Percentiles rank a stretch among this genome's conserved stretches.
These are phyloP conservation scores for Enteromius unitaeniatus DNA, from an alignment of 2,797 vertebrate genomes.

Conservation along the genomic window DNA sequence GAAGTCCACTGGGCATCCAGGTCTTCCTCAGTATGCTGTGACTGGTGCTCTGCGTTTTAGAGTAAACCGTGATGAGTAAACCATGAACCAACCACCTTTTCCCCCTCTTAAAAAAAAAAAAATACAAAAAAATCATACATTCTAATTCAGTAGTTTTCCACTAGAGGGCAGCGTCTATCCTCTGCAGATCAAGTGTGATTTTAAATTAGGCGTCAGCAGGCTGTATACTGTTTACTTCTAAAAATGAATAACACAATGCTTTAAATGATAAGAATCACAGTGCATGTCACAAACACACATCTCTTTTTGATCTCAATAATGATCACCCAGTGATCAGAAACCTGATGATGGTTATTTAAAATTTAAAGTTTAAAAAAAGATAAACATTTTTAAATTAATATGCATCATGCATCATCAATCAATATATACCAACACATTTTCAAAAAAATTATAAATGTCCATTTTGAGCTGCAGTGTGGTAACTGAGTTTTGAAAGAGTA, in stretches of 20 bases:
- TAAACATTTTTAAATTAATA: neutral
- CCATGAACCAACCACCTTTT: no score
- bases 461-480: neutral
- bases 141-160: constrained; percentile 35
- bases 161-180: constrained; percentile 61
- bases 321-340: neutral
- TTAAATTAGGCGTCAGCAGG: neutral
- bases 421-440: neutral
- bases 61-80: neutral
- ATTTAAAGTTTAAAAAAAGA: neutral
- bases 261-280: neutral
- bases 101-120: no score
- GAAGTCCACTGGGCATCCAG: neutral
- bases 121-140: neutral
- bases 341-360: neutral
- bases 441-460: neutral
- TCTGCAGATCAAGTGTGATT: neutral
- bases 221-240: neutral
- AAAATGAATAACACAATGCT: neutral
- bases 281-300: neutral
- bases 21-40: neutral
- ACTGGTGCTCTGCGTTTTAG: neutral
- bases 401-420: constrained; percentile 4
- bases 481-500: constrained; percentile 20
- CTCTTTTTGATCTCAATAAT: neutral